Conservation (phyloP, 2,113 vertebrate genomes). For the Barbus barbus region DNA sequence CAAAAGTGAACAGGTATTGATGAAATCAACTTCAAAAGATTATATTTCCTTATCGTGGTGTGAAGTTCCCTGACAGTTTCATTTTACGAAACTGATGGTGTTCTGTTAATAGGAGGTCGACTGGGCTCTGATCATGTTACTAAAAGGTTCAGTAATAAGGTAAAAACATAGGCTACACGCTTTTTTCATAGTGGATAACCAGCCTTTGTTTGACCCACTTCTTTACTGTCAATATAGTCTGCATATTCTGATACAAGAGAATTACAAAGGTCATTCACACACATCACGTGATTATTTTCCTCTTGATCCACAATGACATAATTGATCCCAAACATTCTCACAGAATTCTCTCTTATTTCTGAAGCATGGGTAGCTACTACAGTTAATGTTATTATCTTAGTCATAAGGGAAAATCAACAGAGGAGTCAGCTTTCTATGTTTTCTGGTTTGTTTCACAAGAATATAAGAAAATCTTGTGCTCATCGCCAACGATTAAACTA, state of each 20-base stretch:
- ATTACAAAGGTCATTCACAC: neutral
- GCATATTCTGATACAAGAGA: neutral
- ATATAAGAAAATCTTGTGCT: no score
- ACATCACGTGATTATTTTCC: neutral
- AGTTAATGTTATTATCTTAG: neutral
- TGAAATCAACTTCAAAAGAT: slow-evolving; percentile 2
- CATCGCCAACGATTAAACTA: neutral
- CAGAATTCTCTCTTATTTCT: neutral
- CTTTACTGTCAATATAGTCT: neutral
- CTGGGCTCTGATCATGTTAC: neutral
- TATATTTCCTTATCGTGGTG: neutral
- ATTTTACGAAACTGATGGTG: slow-evolving; percentile 9
- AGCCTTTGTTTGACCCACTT: neutral
- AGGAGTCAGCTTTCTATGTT: no score
- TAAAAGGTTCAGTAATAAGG: neutral
- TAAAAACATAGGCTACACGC: neutral
- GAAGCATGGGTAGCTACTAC: neutral
- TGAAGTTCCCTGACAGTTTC: neutral
- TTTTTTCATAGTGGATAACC: neutral
- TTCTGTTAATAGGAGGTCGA: neutral
- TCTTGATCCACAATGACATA: neutral
- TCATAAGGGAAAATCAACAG: neutral
- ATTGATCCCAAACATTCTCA: no score
- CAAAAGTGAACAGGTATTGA: slow-evolving; percentile 11
- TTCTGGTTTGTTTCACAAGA: no score